Base-by-base conservation (phyloP, 1,140 invertebrate species). In the Eueides isabella region DNA sequence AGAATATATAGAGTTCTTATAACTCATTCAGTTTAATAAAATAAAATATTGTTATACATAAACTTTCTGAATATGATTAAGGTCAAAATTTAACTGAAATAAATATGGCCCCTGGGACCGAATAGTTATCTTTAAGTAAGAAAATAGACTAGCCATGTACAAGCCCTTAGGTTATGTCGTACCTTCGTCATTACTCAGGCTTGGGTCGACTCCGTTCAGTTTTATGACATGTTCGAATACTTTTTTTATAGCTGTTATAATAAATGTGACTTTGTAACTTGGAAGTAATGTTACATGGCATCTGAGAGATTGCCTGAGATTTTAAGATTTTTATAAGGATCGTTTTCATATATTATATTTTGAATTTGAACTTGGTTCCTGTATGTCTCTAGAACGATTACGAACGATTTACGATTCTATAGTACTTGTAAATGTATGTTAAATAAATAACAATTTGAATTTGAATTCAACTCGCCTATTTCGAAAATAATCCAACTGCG, bases 11-110 rank as follows among this genome's bases (percentile, higher is more conserved):
- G 19, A 12, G 48, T 55, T 55, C 19, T 23, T 55, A 2, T n/a
- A 19, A 44, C 41, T 44, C n/a, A 19, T 0, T 19, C 1, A 44
- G 6, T 3, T 3, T 19, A 44, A 44, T 6, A 5, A 6, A 55
- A 55, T 23, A 55, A 23, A 55, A 55, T 2, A 23, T 55, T 55
- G 23, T 55, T 55, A 4, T 23, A 55, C 7, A 55, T 55, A 55
- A 55, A 55, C 48, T 55, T 55, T 55, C 19, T 55, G 48, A 55
- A 55, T 55, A 55, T 55, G 48, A 55, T 55, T 55, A 55, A 55
- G 48, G 48, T 55, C 48, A 23, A 55, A 55, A 55, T 55, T 55
- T 55, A 11, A 23, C 19, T 26, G 26, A 55, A 55, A 55, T 55
- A 55, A 55, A 55, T 55, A 23, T 55, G 19, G 26, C 48, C 23